Conservation (phyloP, 2,888 invertebrate species). For the Hydriomena furcata region DNA sequence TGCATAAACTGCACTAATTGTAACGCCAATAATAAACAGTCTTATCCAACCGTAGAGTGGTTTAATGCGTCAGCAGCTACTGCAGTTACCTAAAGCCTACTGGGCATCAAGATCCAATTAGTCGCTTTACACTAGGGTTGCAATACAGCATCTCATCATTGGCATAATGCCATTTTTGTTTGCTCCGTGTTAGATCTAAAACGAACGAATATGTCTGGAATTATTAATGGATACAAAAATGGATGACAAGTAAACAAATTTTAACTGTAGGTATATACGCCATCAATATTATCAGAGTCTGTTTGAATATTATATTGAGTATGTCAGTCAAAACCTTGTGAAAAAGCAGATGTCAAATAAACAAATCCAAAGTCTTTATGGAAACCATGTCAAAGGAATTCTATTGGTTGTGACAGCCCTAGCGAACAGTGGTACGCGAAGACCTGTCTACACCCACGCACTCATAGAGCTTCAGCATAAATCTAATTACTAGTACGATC, state of each 20-base stretch:
- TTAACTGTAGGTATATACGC: no score
- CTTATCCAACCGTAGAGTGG: constrained; percentile 18
- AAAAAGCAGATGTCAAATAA: no score
- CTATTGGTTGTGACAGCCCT: constrained; percentile 8
- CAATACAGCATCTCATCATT: neutral
- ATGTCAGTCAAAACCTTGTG: no score
- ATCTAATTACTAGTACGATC: constrained; percentile 47
- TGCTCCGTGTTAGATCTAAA: no score
- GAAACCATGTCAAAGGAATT: no score
- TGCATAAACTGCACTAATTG: constrained; percentile 14
- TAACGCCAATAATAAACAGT: constrained; percentile 27
- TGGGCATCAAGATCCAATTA: constrained; percentile 55
- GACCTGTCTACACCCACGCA: constrained; percentile 33
- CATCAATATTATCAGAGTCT: no score
- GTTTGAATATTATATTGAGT: no score
- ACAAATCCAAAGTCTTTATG: no score
- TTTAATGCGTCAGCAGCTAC: constrained; percentile 36
- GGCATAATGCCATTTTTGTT: neutral
- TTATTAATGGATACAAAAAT: no score
- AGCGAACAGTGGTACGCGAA: constrained; percentile 14
- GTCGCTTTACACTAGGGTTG: constrained; percentile 40
- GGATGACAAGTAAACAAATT: no score
- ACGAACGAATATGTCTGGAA: no score
- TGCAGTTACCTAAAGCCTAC: constrained; percentile 41
- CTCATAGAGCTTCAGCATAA: constrained; percentile 49